Evolutionary conservation across 1,140 invertebrate genomes (phyloP), one percentile per base, ranked within the genome.

Genomic region (Drosophila kanapiae): DNA sequence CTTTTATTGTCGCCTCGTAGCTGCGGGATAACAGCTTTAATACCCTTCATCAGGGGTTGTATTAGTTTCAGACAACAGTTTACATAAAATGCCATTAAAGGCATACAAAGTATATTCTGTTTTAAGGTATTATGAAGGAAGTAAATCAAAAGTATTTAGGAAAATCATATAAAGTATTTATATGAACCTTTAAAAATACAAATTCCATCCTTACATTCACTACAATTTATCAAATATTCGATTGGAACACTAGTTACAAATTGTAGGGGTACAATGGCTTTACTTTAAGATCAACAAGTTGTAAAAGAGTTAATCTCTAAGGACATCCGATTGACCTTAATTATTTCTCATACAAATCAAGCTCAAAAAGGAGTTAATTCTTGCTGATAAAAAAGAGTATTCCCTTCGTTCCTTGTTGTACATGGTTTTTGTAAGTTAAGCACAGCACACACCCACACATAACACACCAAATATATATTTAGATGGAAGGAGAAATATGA

Each of bases 1-100:
- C 79, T 82, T 87, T 88, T 90, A 90, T 90, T 81, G 64, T 83
- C 61, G 65, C 56, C 64, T 68, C 69, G 45, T 77, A 63, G 54
- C 69, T 49, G 68, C 48, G 47, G 70, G 43, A 72, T 72, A 71
- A 35, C 45, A 49, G 51, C 18, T 29, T 58, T 9, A 8, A 71
- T 72, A 68, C 67, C 65, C 60, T 47, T 1, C 29, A n/a, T 0
- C 6, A 1, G 14, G 67, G 67, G 48, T 67, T 45, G 51, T 70
- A 8, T 11, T 9, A 6, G 8, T n/a, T 29, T 6, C 14, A 10
- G 9, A 45, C 0, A 18, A 1, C 0, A 16, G 14, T 61, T 60
- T 10, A 18, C 13, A 29, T 9, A 0, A 18, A 3, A 9, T 53
- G 18, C 14, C 11, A 53, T 53, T 14, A 18, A 35, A 35, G 13